Percentiles rank a stretch among this genome's conserved stretches.
phyloP scores from a whole-genome alignment of 2,888 invertebrate species.

The Campopleginae sp. region DNA sequence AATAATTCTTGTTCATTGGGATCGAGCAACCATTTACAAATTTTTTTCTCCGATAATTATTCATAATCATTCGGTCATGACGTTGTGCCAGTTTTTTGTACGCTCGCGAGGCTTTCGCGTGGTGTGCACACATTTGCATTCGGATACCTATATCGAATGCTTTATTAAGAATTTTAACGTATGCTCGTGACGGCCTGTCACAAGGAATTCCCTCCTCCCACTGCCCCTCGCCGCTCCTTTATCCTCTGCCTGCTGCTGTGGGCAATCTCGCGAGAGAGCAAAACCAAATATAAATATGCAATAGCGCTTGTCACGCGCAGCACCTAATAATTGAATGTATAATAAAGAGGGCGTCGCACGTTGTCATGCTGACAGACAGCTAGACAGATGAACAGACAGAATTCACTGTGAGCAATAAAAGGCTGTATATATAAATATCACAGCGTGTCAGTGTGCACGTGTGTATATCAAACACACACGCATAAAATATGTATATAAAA shows the following conservation, averaged over 20 bases:
- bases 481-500: constrained; percentile 11
- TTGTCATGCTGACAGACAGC: constrained; percentile 81
- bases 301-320: constrained; percentile 83
- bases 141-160: constrained; percentile 40
- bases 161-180: constrained; percentile 79
- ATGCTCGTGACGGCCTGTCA: constrained; percentile 80
- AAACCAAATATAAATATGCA: constrained; percentile 82
- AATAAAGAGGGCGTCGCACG: constrained; percentile 83
- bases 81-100: constrained; percentile 11
- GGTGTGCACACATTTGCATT: constrained; percentile 36
- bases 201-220: constrained; percentile 67
- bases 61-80: constrained; percentile 23
- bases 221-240: constrained; percentile 68
- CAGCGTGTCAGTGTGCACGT: background rate
- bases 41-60: background rate
- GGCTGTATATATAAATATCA: constrained; percentile 31
- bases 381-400: constrained; percentile 68
- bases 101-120: background rate
- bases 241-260: constrained; percentile 58
- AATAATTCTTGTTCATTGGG: constrained; percentile 11
- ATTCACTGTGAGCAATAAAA: constrained; percentile 57
- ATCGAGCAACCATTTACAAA: constrained; percentile 5
- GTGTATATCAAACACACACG: background rate
- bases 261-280: constrained; percentile 73
- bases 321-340: constrained; percentile 84